These are phyloP conservation scores for Oreotrochilus melanogaster DNA, from an alignment of 2,113 vertebrate genomes.

Conservation along the genomic window DNA sequence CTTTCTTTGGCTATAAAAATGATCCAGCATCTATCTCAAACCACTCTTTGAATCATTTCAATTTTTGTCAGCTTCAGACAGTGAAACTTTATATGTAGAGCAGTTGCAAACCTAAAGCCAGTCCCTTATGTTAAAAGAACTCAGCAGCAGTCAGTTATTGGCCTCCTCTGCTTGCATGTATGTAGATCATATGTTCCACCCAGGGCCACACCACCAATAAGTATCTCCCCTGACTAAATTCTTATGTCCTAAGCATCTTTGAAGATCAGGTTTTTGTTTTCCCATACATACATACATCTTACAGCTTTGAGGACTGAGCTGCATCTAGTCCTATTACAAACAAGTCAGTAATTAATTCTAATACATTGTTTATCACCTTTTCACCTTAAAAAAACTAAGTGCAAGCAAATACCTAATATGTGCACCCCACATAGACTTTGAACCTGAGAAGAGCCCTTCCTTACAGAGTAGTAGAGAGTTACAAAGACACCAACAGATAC, in stretches of 20 bases:
- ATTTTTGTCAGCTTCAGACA: not conserved
- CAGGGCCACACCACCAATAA: not conserved
- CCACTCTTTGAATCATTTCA: not conserved
- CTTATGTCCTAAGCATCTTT: not conserved
- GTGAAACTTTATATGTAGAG: not conserved
- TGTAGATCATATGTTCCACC: not conserved
- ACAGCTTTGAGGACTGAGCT: not conserved
- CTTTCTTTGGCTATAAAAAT: not conserved
- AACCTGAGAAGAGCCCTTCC: not conserved
- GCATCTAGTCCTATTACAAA: not conserved
- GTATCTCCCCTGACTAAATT: not conserved
- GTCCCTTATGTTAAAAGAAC: not conserved
- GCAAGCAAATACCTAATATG: not conserved
- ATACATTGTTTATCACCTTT: not conserved
- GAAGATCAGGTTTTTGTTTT: not conserved
- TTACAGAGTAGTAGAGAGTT: not conserved
- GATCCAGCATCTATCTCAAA: not conserved
- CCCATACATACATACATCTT: not conserved
- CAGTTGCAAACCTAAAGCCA: not conserved
- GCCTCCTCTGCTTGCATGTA: fast-evolving
- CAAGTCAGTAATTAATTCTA: not conserved
- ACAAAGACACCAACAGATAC: not conserved
- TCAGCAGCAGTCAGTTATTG: not conserved
- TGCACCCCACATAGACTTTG: not conserved
- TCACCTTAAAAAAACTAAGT: not conserved